Conservation (phyloP, 1,140 invertebrate species). For the Drosophila insularis region DNA sequence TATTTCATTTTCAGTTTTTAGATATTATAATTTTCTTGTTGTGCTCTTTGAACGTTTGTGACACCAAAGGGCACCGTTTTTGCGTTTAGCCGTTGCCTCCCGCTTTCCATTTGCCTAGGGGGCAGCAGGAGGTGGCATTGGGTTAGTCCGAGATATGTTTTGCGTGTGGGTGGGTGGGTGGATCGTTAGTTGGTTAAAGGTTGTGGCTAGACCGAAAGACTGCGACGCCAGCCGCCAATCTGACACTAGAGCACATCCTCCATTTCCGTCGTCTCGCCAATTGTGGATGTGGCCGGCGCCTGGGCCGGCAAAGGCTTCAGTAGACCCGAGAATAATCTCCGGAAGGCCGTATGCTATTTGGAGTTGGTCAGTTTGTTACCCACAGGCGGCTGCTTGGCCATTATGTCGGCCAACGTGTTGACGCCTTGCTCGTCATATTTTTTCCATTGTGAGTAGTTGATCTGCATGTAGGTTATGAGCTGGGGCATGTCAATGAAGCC, state of each 20-base stretch:
- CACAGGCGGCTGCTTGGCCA: constrained; percentile 80
- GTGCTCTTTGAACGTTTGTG: constrained; percentile 57
- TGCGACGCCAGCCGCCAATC: constrained; percentile 57
- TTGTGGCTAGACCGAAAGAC: constrained; percentile 57
- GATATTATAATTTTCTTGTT: constrained; percentile 42
- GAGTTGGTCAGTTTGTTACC: constrained; percentile 66
- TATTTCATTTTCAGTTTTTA: constrained; percentile 30
- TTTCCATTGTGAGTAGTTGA: constrained; percentile 96
- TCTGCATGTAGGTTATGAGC: constrained; percentile 90
- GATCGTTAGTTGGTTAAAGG: too few species aligned
- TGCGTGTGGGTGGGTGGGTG: not conserved
- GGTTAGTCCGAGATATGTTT: constrained; percentile 43
- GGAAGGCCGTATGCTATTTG: constrained; percentile 81
- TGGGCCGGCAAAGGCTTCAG: constrained; percentile 76
- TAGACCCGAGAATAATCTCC: constrained; percentile 78
- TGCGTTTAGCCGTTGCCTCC: not conserved
- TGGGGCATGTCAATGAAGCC: constrained; percentile 97
- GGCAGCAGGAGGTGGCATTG: not conserved
- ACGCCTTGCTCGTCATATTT: constrained; percentile 89
- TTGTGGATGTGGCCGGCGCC: constrained; percentile 70
- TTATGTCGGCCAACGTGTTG: constrained; percentile 87
- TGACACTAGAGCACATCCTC: constrained; percentile 73
- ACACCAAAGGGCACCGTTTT: constrained; percentile 42
- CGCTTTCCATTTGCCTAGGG: not conserved
- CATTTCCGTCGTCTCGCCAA: constrained; percentile 75